Evolutionary conservation across 2,888 invertebrate species (phyloP), one percentile per base, ranked within the genome.

Genomic region (Himalopsyche anomala): DNA sequence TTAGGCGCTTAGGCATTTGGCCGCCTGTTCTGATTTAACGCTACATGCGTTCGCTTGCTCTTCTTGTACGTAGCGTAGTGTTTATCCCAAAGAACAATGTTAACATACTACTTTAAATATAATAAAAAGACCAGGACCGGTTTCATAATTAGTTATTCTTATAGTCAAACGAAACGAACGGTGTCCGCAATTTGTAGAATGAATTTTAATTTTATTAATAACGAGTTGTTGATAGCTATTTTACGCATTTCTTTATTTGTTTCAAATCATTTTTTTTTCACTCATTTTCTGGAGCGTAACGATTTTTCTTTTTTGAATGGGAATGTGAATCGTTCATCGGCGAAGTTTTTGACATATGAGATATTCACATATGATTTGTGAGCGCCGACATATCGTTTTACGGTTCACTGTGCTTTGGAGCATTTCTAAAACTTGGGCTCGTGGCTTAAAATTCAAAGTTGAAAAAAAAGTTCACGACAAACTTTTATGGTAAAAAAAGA

Each of bases 261-360:
- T 36, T 74, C 9, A 15, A 74, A 74, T 74, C 74, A 5, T 38
- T 5, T 5, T 36, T 19, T 62, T 74, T 74, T 4, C 15, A 74
- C 9, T 0, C 74, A 12, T 36, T 74, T 74, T 36, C 8, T 36
- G 12, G 12, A 74, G 28, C 74, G 38, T 74, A 36, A 36, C 74
- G 15, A 12, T 74, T 74, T 69, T 62, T 38, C n/a, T 2, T 74
- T 74, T 74, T 74, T 38, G 74, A 74, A 36, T 74, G 74, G 74
- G 36, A 36, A 36, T 74, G 8, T 36, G 74, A 74, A 74, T 74
- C 74, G 36, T 74, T 74, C 74, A 74, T 38, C 74, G 38, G 74
- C 38, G 74, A 15, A 74, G 12, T 74, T 74, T 74, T 74, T 74
- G 74, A 74, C 74, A 74, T 74, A 74, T 74, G 74, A 74, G 74